These are phyloP conservation scores for Drosophila teissieri DNA, from an alignment of 1,140 invertebrate genomes.

Conservation along the genomic window DNA sequence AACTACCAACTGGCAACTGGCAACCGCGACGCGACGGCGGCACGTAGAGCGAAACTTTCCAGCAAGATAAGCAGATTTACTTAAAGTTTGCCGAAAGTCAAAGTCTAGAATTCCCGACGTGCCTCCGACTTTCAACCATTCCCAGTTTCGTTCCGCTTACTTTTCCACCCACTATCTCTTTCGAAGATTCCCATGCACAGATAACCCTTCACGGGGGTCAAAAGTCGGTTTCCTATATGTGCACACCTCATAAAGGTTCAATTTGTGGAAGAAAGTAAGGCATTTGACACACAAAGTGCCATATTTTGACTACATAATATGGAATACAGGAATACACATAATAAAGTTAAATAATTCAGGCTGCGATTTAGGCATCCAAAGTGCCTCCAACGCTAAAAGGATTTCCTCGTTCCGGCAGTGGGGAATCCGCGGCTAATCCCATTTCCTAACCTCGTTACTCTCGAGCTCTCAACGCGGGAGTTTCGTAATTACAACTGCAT, in stretches of 20 bases:
- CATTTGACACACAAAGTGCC: too few relatives aligned
- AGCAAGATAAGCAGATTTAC: slow-evolving; percentile 82
- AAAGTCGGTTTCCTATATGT: slow-evolving; percentile 29
- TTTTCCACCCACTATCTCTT: slow-evolving; percentile 19
- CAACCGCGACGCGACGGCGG: slow-evolving; percentile 56
- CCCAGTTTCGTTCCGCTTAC: not conserved
- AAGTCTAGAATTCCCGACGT: slow-evolving; percentile 71
- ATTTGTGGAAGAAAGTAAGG: not conserved
- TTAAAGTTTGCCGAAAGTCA: slow-evolving; percentile 68
- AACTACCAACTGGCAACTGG: slow-evolving; percentile 15
- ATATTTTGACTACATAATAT: not conserved
- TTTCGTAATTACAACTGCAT: slow-evolving; percentile 69
- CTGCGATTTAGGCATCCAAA: not conserved
- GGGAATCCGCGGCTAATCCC: not conserved
- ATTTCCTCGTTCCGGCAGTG: slow-evolving; percentile 5
- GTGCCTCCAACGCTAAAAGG: not conserved
- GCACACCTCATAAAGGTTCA: slow-evolving; percentile 17
- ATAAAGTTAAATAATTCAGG: not conserved
- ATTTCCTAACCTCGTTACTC: slow-evolving; percentile 13
- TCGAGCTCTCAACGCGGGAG: slow-evolving; percentile 26
- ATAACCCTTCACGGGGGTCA: slow-evolving; percentile 36
- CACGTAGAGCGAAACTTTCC: slow-evolving; percentile 71
- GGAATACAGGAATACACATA: too few relatives aligned
- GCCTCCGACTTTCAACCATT: slow-evolving; percentile 31
- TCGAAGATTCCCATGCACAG: slow-evolving; percentile 43